phyloP scores from a whole-genome alignment of 1,140 invertebrate genomes.

The Leptinotarsa undecemlineata region DNA sequence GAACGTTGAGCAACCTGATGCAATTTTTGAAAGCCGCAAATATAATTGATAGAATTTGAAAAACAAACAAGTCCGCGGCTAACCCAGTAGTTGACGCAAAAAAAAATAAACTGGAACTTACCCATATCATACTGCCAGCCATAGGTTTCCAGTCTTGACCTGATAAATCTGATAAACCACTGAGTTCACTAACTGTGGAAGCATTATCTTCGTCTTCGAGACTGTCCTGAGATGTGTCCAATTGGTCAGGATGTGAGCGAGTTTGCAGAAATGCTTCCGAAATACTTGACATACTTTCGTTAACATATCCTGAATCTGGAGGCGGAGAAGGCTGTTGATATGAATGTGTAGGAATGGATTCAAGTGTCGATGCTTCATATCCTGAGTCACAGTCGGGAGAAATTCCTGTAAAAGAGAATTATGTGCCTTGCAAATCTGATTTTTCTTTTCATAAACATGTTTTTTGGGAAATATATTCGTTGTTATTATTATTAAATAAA shows the following conservation, averaged over 20 bases:
- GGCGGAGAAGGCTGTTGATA: constrained; percentile 44
- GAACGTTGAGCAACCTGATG: no score
- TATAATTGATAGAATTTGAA: no score
- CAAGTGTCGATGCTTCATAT: constrained; percentile 51
- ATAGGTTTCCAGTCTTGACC: constrained; percentile 67
- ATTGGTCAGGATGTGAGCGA: constrained; percentile 35
- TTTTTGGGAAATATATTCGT: no score
- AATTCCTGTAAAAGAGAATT: constrained; percentile 39
- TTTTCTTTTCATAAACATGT: no score
- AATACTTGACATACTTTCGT: constrained; percentile 37
- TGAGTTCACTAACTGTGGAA: constrained; percentile 69
- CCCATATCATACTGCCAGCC: constrained; percentile 55
- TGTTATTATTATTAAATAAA: no score
- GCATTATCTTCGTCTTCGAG: constrained; percentile 61
- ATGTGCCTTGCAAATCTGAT: no score
- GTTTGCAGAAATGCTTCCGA: constrained; percentile 37
- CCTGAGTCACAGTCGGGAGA: constrained; percentile 50
- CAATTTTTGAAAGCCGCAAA: no score
- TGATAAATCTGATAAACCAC: constrained; percentile 68
- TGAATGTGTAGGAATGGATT: constrained; percentile 46
- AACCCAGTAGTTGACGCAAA: no score
- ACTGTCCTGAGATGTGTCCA: constrained; percentile 40
- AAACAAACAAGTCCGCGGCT: no score
- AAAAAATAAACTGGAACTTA: constrained; percentile 26
- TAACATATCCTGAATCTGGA: constrained; percentile 40